These are phyloP conservation scores for Petrocephalus sullivani DNA, from an alignment of 2,797 vertebrate genomes.

Conservation along the genomic window DNA sequence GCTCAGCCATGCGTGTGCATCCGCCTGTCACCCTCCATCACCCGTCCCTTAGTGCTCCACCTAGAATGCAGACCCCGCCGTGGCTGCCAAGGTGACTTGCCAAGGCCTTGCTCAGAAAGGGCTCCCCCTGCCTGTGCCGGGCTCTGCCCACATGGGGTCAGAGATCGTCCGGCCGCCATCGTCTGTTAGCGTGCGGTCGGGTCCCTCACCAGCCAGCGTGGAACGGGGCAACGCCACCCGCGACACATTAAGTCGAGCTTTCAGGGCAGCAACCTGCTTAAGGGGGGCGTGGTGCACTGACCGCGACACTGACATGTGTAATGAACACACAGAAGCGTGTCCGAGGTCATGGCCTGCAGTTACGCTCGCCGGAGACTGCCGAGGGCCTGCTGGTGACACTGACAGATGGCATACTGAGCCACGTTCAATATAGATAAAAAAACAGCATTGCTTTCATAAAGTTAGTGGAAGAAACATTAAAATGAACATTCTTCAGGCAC, in stretches of 20 bases:
- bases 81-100: conserved; percentile 12
- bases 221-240: neutral
- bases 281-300: neutral
- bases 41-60: neutral
- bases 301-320: neutral
- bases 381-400: neutral
- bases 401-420: neutral
- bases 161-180: neutral
- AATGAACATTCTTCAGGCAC: neutral
- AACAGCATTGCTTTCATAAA: neutral
- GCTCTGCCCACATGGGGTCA: neutral
- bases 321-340: neutral
- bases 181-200: neutral
- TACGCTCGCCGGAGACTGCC: neutral
- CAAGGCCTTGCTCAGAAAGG: neutral
- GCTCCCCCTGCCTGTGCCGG: neutral
- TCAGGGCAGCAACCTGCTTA: neutral
- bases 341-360: neutral
- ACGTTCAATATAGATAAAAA: neutral
- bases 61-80: neutral
- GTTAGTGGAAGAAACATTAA: neutral
- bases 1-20: neutral
- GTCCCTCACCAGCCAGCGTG: neutral
- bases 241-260: neutral
- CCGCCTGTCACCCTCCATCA: neutral